Conservation (phyloP, 1,140 invertebrate genomes). For the Drosophila sp. region DNA sequence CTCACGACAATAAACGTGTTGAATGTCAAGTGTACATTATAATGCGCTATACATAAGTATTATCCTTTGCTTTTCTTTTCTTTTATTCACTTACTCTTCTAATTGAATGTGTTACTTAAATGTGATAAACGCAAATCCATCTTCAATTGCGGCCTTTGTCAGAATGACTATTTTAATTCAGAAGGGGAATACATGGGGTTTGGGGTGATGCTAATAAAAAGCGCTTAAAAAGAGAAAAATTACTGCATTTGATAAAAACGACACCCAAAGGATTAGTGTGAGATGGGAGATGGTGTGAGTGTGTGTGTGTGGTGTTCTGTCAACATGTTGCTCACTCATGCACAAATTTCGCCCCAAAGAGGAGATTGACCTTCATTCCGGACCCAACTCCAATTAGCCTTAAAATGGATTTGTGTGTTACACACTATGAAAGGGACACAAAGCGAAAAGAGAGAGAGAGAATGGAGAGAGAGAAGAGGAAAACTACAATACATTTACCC, state of each 20-base stretch:
- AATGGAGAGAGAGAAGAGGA: neutral
- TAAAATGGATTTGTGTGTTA: constrained; percentile 76
- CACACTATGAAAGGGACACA: constrained; percentile 28
- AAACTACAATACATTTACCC: constrained; percentile 63
- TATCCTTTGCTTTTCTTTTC: constrained; percentile 25
- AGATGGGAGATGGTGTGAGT: neutral
- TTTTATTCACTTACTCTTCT: constrained; percentile 36
- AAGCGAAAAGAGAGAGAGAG: neutral
- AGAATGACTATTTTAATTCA: neutral
- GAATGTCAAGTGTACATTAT: constrained; percentile 53
- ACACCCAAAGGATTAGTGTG: constrained; percentile 59
- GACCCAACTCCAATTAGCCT: constrained; percentile 71
- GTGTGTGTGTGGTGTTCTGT: constrained; percentile 3
- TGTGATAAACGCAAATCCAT: constrained; percentile 30
- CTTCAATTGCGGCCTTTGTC: constrained; percentile 52
- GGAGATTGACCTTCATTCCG: constrained; percentile 59
- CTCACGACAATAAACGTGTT: constrained; percentile 59
- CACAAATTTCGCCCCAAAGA: constrained; percentile 37
- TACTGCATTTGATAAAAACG: constrained; percentile 52
- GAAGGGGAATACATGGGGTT: neutral
- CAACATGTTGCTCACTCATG: constrained; percentile 39
- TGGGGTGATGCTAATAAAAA: constrained; percentile 42
- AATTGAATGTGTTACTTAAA: constrained; percentile 59
- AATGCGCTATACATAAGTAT: constrained; percentile 19
- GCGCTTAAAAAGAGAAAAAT: constrained; percentile 58